Evolutionary conservation across 1,140 invertebrate species (phyloP), one percentile per base, ranked within the genome.

Genomic region (Tribolium castaneum): DNA sequence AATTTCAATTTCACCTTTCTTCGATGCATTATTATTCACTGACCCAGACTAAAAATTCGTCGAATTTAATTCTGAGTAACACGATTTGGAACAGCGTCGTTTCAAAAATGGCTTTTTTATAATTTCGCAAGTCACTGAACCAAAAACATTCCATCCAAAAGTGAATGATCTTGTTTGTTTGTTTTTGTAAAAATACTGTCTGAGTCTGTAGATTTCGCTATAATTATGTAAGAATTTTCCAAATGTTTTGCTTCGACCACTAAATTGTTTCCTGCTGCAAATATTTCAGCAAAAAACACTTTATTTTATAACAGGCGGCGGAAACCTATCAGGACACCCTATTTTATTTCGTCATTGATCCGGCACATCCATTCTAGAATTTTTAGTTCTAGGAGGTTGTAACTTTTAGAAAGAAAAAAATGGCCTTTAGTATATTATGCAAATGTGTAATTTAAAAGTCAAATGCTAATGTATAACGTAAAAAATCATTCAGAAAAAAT

Each of bases 391-490:
- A 6, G 19, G 30, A 66, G 25, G 13, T 62, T 30, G 34, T 62
- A 30, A 62, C 25, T 62, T 62, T 56, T 56, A 16, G 6, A 56
- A 62, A 56, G 52, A 19, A 19, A 30, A 30, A 66, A 59, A 59
- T 59, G 54, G 54, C 22, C 30, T 66, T 66, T 66, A 34, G 34
- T 66, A 13, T 13, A 34, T 25, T 66, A 66, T 66, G 59, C 59
- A 35, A 66, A 66, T 66, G n/a, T 59, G 19, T 66, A 66, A 66
- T 66, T 66, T 66, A 66, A 66, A 66, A 66, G 59, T 66, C 59
- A 66, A 66, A 66, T 66, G 59, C 25, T 35, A 35, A 66, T 66
- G 14, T 22, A 22, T 59, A 66, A 66, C 30, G 6, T 12, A 66
- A 66, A 66, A 30, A 22, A 25, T 59, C n/a, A 25, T 59, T 59